Conservation (phyloP, 2,888 invertebrate species). For the Leptodirus hochenwartii region DNA sequence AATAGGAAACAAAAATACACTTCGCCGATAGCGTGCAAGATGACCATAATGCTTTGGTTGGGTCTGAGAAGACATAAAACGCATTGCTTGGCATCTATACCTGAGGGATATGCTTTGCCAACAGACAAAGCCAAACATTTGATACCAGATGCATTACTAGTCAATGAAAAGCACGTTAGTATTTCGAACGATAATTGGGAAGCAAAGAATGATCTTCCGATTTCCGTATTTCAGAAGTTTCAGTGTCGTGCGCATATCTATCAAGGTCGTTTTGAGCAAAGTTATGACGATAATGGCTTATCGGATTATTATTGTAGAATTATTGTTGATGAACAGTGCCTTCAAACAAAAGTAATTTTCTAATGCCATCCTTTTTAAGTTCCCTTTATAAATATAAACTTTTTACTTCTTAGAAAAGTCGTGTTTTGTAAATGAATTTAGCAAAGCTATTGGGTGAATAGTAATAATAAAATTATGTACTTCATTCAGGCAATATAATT, state of each 20-base stretch:
- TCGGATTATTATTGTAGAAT: constrained; percentile 32
- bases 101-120: constrained; percentile 16
- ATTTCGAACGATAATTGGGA: constrained; percentile 2
- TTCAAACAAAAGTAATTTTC: constrained; percentile 25
- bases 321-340: constrained; percentile 23
- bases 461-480: no score
- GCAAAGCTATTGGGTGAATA: no score
- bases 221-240: constrained; percentile 31
- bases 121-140: constrained; percentile 2
- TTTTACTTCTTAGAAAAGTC: no score
- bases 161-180: constrained; percentile 1
- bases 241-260: constrained; percentile 46
- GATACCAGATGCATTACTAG: background rate
- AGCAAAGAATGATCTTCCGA: constrained; percentile 3
- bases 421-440: no score
- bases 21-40: constrained; percentile 15
- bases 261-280: constrained; percentile 43
- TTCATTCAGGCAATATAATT: no score
- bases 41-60: constrained; percentile 20
- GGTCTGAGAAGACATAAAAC: constrained; percentile 18
- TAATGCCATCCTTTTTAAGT: constrained; percentile 2
- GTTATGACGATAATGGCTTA: constrained; percentile 32
- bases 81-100: constrained; percentile 16
- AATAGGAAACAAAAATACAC: constrained; percentile 7
- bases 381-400: background rate